phyloP scores from a whole-genome alignment of 2,113 vertebrate species.

The Leucosticte australis region DNA sequence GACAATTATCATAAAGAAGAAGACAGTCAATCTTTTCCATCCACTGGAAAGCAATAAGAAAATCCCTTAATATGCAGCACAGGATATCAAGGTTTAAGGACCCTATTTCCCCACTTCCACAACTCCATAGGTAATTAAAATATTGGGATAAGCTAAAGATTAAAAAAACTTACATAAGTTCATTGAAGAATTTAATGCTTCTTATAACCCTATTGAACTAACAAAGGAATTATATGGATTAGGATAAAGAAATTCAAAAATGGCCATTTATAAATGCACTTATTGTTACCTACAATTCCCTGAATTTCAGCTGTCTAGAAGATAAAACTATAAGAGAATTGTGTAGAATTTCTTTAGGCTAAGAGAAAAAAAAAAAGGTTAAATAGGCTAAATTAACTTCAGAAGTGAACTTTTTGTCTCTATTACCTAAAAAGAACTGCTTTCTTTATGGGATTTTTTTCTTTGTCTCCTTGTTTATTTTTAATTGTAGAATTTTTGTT shows the following conservation, averaged over 20 bases:
- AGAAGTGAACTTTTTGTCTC: not conserved
- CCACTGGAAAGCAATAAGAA: not conserved
- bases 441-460: not conserved
- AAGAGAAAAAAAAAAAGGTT: not conserved
- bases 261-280: not conserved
- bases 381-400: not conserved
- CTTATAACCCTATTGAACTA: not conserved
- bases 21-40: not conserved
- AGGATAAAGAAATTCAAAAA: not conserved
- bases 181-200: not conserved
- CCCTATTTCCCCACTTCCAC: not conserved
- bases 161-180: not conserved
- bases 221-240: not conserved
- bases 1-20: not conserved
- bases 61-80: not conserved
- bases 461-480: not conserved
- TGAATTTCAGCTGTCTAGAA: not conserved
- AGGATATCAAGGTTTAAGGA: not conserved
- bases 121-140: not conserved
- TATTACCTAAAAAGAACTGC: fast-evolving
- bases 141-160: not conserved
- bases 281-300: not conserved
- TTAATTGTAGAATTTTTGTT: not conserved
- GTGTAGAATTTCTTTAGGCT: not conserved
- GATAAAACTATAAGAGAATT: not conserved